Conservation (phyloP, 35 echinoderm and acorn worm genomes). For the Lytechinus pictus region DNA sequence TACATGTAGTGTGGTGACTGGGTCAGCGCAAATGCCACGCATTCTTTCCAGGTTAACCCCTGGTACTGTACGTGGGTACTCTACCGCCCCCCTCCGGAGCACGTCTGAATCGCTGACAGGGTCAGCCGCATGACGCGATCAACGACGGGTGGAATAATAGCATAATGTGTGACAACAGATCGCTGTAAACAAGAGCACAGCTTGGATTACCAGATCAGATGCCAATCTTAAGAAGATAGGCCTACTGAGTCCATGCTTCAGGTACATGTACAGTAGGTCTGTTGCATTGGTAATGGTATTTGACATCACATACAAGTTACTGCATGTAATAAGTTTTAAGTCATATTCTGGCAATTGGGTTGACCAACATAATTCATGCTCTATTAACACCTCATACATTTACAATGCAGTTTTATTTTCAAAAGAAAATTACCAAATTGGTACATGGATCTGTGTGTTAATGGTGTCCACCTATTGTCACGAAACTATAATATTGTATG, state of each 20-base stretch:
- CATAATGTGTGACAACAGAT: constrained; percentile 9
- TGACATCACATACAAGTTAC: no score
- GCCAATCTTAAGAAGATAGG: neutral
- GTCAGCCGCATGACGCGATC: neutral
- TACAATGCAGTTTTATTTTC: no score
- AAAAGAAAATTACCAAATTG: no score
- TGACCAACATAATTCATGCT: no score
- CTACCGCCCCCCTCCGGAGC: neutral
- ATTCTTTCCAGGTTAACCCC: neutral
- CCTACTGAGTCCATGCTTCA: neutral
- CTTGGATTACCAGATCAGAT: neutral
- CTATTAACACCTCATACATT: no score
- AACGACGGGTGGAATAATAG: constrained; percentile 1
- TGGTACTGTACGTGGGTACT: neutral
- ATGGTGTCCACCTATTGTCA: no score
- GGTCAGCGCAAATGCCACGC: neutral
- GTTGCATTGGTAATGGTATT: no score
- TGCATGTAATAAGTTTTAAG: no score
- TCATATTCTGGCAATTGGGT: no score
- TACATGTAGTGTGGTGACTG: neutral
- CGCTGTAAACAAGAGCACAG: neutral
- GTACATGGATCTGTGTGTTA: no score
- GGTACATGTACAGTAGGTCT: neutral
- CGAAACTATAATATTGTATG: no score
- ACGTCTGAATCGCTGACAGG: neutral